Conservation (phyloP, 2,797 vertebrate genomes). For the Salmo trutta region DNA sequence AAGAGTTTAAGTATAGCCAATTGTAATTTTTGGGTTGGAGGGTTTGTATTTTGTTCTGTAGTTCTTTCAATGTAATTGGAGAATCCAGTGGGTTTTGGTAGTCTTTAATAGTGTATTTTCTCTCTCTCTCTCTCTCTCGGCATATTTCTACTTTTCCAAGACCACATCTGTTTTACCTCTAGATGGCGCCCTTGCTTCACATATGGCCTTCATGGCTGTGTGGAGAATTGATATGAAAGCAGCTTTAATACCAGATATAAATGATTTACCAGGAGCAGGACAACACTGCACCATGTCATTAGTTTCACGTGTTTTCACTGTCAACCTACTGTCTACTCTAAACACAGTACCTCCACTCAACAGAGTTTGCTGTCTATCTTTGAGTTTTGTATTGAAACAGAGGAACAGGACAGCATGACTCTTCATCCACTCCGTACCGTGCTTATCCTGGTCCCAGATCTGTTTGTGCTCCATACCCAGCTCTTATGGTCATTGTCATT, state of each 20-base stretch:
- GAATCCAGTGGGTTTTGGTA: no score
- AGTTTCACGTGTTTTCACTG: slow-evolving; percentile 32
- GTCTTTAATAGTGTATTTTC: no score
- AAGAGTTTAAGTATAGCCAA: no score
- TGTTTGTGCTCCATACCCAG: background rate
- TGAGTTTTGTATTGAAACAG: slow-evolving; percentile 4
- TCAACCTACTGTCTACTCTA: slow-evolving; percentile 5
- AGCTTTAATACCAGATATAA: slow-evolving; percentile 28
- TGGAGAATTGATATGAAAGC: slow-evolving; percentile 7
- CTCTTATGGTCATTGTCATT: background rate
- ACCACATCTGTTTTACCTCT: slow-evolving; percentile 38
- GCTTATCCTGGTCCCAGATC: background rate
- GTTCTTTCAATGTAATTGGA: no score
- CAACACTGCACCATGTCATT: slow-evolving; percentile 35
- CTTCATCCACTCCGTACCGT: background rate
- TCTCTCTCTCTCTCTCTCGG: background rate
- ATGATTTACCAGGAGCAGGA: slow-evolving; percentile 37
- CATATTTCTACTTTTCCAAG: no score
- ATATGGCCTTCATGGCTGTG: background rate
- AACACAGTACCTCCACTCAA: slow-evolving; percentile 9
- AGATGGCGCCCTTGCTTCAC: slow-evolving; percentile 57
- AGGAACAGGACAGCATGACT: background rate
- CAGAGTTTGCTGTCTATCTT: slow-evolving; percentile 7
- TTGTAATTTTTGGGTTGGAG: no score
- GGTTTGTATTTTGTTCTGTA: no score